A percentile compares a stretch with the other conserved stretches of the same genome.
These are phyloP conservation scores for Philereme vetulata DNA, from an alignment of 2,888 invertebrate species.

Conservation along the genomic window DNA sequence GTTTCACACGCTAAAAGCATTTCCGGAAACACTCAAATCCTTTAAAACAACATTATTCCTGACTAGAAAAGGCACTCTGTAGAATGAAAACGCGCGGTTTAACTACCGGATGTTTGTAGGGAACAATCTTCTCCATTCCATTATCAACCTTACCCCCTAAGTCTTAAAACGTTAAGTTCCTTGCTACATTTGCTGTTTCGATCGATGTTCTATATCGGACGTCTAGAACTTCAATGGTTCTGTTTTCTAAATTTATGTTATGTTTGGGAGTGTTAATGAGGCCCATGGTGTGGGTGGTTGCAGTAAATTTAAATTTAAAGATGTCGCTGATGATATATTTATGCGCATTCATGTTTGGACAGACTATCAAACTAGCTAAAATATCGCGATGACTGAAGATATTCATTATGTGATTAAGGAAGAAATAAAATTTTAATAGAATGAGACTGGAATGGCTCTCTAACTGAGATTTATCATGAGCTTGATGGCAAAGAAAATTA, in stretches of 20 bases:
- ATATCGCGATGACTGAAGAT: slow-evolving; percentile 11
- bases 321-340: slow-evolving; percentile 43
- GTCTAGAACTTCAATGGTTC: slow-evolving; percentile 45
- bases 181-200: slow-evolving; percentile 5
- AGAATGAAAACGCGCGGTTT: slow-evolving; percentile 52
- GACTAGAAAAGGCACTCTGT: slow-evolving; percentile 65
- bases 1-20: slow-evolving; percentile 31
- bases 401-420: slow-evolving; percentile 4
- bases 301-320: slow-evolving; percentile 34
- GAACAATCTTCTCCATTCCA: slow-evolving; percentile 26
- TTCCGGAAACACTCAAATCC: slow-evolving; percentile 37
- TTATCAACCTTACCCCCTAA: slow-evolving; percentile 5
- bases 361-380: slow-evolving; percentile 19
- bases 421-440: slow-evolving; percentile 13
- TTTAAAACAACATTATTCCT: slow-evolving; percentile 42
- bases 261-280: slow-evolving; percentile 50
- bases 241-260: slow-evolving; percentile 46
- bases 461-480: slow-evolving; percentile 21
- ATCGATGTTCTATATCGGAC: slow-evolving; percentile 41
- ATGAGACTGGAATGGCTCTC: slow-evolving; percentile 14
- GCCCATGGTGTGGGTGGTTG: slow-evolving; percentile 45
- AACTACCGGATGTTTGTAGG: slow-evolving; percentile 66
- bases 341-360: slow-evolving; percentile 29
- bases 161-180: slow-evolving; percentile 18
- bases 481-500: slow-evolving; percentile 17